Evolutionary conservation across 1,140 invertebrate genomes (phyloP).

Genomic region (Drosophila bocki): DNA sequence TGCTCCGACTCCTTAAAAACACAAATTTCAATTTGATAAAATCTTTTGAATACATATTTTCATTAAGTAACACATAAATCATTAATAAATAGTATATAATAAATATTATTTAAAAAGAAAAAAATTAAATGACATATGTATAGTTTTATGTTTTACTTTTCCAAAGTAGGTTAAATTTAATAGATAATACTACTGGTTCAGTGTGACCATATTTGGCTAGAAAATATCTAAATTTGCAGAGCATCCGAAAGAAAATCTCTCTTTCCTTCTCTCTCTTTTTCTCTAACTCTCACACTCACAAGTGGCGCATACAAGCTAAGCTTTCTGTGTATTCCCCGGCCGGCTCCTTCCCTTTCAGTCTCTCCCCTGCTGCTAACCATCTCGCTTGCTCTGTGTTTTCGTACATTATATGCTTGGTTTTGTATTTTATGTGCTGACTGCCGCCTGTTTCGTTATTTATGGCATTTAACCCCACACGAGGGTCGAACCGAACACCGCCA

Average conservation of each 20-base stretch:
- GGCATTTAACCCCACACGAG: constrained; percentile 71
- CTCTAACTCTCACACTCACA: constrained; percentile 30
- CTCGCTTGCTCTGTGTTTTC: constrained; percentile 33
- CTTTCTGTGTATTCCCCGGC: constrained; percentile 60
- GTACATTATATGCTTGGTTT: constrained; percentile 60
- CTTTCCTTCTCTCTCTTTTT: constrained; percentile 20
- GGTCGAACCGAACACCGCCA: constrained; percentile 25
- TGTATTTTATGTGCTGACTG: constrained; percentile 72
- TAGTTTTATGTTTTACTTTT: not conserved
- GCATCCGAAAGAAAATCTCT: constrained; percentile 22
- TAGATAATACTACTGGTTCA: not conserved
- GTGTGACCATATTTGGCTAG: not conserved
- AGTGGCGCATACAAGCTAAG: constrained; percentile 55
- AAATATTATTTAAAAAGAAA: not conserved
- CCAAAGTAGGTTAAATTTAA: not conserved
- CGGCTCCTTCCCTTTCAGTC: constrained; percentile 42
- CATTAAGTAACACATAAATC: not conserved
- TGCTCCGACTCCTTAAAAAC: not conserved
- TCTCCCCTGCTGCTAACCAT: not conserved
- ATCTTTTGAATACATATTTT: not conserved
- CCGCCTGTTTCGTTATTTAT: constrained; percentile 78
- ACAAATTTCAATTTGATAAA: not conserved
- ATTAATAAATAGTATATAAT: not conserved
- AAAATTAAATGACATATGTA: not conserved
- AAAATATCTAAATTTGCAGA: constrained; percentile 17